Base-by-base conservation (phyloP, 2,113 vertebrate genomes). In the Motacilla alba region DNA sequence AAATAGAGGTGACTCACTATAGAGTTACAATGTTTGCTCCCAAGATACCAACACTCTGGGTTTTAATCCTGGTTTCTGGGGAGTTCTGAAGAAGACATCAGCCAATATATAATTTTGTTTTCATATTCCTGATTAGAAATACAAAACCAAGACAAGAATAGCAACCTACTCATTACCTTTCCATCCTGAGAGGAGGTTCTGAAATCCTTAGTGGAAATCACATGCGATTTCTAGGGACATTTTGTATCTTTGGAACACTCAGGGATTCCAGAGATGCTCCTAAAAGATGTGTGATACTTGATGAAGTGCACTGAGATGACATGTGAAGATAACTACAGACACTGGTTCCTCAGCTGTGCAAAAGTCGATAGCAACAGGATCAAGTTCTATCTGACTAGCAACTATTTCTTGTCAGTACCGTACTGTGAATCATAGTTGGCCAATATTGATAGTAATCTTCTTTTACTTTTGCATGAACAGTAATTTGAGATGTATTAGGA, bases 391-490 rank as follows among this genome's bases (percentile, higher is more conserved):
- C n/a, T 78, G 53, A 62, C 15, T 46, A 60, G n/a, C 69, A 91
- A n/a, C 11, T 39, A 27, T 16, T 88, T 74, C 15, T 69, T 0
- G 0, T 47, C 47, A 55, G 43, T 52, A 23, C 11, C 39, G 10
- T 31, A 30, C 9, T 22, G 9, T 43, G n/a, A 78, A 9, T 26
- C 55, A 73, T 66, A 37, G 10, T 4, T 86, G 55, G 22, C 15
- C 13, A 67, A 9, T 28, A 44, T 11, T 58, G 35, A 33, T 17
- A 58, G 67, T 50, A 39, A 43, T 21, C 23, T 70, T 77, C 26
- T 85, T 58, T 80, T 70, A 63, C 30, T 3, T 23, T 87, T 3
- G 1, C 14, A 13, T 31, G 44, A 68, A 28, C 7, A 81, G 5
- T 58, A 53, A 16, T 68, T 90, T 3, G 3, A 60, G 53, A 47